Evolutionary conservation across 2,113 vertebrate genomes (phyloP).

Genomic region (Pithys albifrons): DNA sequence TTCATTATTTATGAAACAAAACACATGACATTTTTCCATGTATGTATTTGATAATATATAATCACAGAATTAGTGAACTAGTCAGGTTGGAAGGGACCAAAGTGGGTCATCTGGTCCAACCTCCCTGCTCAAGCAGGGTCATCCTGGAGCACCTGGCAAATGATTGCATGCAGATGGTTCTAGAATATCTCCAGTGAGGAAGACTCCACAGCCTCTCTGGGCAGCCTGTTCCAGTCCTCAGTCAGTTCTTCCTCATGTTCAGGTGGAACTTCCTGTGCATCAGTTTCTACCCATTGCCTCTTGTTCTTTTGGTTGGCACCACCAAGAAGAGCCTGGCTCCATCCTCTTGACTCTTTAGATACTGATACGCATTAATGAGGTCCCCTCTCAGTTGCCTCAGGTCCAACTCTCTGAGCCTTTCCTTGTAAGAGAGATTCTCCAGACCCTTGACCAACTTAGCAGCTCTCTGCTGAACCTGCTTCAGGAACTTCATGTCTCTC

Average conservation of each 20-base stretch:
- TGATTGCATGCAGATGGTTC: background rate
- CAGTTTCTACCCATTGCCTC: background rate
- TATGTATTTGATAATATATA: background rate
- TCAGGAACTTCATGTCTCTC: background rate
- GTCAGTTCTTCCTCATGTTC: background rate
- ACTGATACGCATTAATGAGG: background rate
- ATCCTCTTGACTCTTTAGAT: background rate
- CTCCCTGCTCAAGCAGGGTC: fast-evolving
- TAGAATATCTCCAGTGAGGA: background rate
- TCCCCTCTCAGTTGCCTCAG: background rate
- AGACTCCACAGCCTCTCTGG: background rate
- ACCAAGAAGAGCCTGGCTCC: background rate
- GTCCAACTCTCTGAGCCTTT: background rate
- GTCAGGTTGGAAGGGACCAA: background rate
- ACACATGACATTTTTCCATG: background rate
- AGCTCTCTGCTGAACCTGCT: background rate
- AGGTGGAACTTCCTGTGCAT: background rate
- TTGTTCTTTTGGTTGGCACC: background rate
- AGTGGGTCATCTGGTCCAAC: background rate
- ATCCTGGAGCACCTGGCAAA: background rate
- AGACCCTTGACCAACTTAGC: background rate
- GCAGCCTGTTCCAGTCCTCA: background rate
- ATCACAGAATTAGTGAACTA: background rate
- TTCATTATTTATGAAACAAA: background rate
- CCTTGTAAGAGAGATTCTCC: background rate